Conservation (phyloP, 2,888 invertebrate species). For the Mythimna albipuncta region DNA sequence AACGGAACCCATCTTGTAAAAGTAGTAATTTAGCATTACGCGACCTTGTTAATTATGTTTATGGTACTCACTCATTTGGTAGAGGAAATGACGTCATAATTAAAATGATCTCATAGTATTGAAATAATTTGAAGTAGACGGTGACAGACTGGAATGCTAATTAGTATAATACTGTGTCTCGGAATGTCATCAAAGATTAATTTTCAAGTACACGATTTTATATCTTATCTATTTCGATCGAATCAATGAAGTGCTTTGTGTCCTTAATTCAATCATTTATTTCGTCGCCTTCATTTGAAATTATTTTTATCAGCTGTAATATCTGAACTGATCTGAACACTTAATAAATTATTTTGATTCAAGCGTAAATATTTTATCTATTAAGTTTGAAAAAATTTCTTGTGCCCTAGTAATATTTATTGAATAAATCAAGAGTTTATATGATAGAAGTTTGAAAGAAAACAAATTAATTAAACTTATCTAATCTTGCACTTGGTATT, state of each 20-base stretch:
- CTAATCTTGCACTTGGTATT: no score
- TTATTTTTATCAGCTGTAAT: background rate
- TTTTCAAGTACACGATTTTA: background rate
- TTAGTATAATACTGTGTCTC: background rate
- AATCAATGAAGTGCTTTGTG: background rate
- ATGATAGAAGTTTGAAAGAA: no score
- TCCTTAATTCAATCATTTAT: background rate
- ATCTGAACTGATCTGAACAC: no score
- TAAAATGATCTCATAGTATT: conserved; percentile 25
- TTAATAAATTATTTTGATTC: background rate
- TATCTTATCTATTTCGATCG: background rate
- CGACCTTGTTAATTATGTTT: background rate
- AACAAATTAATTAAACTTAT: no score
- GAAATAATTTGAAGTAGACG: conserved; percentile 24
- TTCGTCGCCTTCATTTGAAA: background rate
- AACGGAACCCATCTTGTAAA: no score
- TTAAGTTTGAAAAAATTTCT: background rate
- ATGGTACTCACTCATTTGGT: conserved; percentile 5
- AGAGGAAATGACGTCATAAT: conserved; percentile 18
- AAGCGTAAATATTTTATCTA: background rate
- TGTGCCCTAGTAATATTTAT: no score
- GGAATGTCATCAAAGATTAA: conserved; percentile 9
- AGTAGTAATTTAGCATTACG: no score
- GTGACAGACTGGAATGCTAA: conserved; percentile 27
- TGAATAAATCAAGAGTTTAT: background rate